phyloP scores from a whole-genome alignment of 2,113 vertebrate species.

The Mustelus asterias region DNA sequence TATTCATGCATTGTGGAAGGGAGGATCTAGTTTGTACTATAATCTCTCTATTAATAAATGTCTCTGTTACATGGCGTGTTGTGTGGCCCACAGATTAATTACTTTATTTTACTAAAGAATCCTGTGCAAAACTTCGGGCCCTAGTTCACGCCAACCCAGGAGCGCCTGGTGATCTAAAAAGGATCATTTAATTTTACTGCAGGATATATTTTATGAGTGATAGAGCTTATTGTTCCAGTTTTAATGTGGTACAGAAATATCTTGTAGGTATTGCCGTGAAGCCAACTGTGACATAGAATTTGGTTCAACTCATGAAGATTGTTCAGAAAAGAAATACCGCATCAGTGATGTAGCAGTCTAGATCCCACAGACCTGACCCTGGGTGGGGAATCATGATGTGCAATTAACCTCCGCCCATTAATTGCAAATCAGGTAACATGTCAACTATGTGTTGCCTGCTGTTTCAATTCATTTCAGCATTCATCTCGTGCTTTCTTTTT shows the following conservation, averaged over 20 bases:
- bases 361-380: not conserved
- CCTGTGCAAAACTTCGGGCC: not conserved
- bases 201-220: not conserved
- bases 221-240: not conserved
- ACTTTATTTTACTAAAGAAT: not conserved
- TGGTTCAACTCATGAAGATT: not conserved
- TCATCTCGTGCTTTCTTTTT: no score
- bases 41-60: not conserved
- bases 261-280: not conserved
- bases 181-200: not conserved
- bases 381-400: not conserved
- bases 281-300: not conserved
- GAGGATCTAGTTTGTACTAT: not conserved
- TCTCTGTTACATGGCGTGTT: not conserved
- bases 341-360: not conserved
- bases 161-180: not conserved
- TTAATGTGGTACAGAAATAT: not conserved
- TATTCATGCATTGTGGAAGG: not conserved
- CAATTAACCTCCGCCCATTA: not conserved
- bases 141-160: not conserved
- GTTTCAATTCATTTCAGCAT: not conserved
- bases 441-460: not conserved
- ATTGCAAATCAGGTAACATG: not conserved
- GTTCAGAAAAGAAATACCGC: not conserved
- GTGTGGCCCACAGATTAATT: conserved; percentile 3